Base-by-base conservation (phyloP, 2,888 invertebrate species). In the Clistopyga incitator region DNA sequence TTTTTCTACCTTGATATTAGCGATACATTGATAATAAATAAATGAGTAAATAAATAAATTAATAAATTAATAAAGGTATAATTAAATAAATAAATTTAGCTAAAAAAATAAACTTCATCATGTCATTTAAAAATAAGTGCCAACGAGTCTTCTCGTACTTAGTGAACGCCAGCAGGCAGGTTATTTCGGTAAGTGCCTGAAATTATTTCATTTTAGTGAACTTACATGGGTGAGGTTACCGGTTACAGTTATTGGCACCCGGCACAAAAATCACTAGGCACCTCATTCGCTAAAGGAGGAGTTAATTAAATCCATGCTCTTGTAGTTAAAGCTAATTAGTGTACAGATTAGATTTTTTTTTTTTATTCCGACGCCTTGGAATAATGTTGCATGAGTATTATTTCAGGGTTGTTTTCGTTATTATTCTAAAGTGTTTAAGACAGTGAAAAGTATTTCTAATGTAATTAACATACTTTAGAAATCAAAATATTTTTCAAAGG, bases 111-210 rank as follows among this genome's bases (percentile, higher is more conserved):
- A 71, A 61, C 15, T 13, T 65, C 65, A 38, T 38, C 23, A 84
- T 84, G 83, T 54, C 77, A 18, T 80, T 77, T 18, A 77, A 80
- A 68, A 84, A 84, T 52, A 84, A 74, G 61, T 77, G 61, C 8
- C 72, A 47, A 56, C 72, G 38, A 38, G 74, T 84, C 23, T 52
- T 54, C 38, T 34, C 54, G 0, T 75, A 78, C 67, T 65, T 84
- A 11, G 77, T 75, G 38, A 79, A 84, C 42, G 72, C 61, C 74
- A 70, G 82, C 81, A 81, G 82, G 20, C 81, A 78, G 29, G 77
- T 84, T 65, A 68, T 82, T 13, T 78, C 80, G 85, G 85, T 85
- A 75, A 85, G 85, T 84, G 50, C 3, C 18, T 54, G 11, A 20
- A 11, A 74, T 70, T 70, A 10, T 68, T 13, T 45, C 20, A 42